Percentiles rank a stretch among this genome's conserved stretches.
phyloP scores from a whole-genome alignment of 2,113 vertebrate species.

The Thryonomys swinderianus region DNA sequence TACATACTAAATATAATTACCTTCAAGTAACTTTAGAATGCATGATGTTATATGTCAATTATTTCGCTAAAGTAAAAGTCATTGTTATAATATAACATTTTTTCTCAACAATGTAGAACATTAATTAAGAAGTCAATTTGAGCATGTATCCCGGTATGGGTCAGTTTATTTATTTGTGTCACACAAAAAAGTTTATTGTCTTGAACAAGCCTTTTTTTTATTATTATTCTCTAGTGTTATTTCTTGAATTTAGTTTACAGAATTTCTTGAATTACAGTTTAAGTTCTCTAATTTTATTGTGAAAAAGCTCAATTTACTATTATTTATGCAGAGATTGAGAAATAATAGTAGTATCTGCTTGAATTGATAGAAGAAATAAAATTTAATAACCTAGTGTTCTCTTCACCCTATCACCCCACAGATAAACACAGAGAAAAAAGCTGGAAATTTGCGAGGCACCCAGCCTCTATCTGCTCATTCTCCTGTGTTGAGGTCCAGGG shows the following conservation, averaged over 20 bases:
- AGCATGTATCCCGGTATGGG: fast-evolving
- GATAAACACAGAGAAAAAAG: neutral
- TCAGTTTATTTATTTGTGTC: neutral
- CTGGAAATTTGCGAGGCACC: neutral
- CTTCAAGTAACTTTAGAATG: neutral
- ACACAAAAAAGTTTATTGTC: neutral
- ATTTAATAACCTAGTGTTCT: neutral
- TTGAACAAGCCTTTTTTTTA: neutral
- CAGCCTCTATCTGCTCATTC: neutral
- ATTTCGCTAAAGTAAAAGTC: neutral
- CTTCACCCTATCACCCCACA: fast-evolving
- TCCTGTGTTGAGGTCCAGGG: neutral
- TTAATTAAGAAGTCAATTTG: neutral
- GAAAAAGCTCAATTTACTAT: neutral
- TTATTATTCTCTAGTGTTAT: neutral
- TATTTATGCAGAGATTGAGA: neutral
- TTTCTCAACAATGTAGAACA: neutral
- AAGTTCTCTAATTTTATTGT: constrained; percentile 1
- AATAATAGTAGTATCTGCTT: neutral
- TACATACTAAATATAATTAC: neutral
- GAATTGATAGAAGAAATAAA: constrained; percentile 33
- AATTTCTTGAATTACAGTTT: too few relatives aligned
- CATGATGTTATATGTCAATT: neutral
- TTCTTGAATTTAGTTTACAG: constrained; percentile 15
- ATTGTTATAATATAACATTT: neutral